Percentiles rank a stretch among this genome's conserved stretches.
These are phyloP conservation scores for Nestor notabilis DNA, from an alignment of 2,113 vertebrate species.

Conservation along the genomic window DNA sequence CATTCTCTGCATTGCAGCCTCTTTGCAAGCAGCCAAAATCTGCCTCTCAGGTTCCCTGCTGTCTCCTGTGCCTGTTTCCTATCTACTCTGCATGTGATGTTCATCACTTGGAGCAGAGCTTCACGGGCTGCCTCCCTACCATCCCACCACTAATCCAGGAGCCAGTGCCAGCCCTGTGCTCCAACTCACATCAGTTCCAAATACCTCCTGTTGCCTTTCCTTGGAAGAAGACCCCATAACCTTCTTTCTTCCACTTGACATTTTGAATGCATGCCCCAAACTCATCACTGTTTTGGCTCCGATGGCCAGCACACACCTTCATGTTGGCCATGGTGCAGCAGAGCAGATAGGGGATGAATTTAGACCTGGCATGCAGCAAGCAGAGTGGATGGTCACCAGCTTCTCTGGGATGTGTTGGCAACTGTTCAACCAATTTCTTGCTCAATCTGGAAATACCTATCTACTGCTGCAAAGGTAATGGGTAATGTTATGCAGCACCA, in stretches of 20 bases:
- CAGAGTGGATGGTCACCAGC: not conserved
- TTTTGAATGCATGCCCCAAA: accelerated
- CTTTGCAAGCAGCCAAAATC: not conserved
- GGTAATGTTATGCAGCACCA: not conserved
- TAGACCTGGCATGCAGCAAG: not conserved
- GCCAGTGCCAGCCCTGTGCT: not conserved
- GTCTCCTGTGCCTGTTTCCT: not conserved
- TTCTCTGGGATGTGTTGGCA: not conserved
- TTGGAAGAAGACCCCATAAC: not conserved
- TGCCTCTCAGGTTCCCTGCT: not conserved
- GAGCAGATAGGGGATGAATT: not conserved
- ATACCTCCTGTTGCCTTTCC: not conserved
- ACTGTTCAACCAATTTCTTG: not conserved
- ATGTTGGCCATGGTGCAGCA: not conserved
- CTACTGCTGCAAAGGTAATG: not conserved
- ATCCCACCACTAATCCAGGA: not conserved
- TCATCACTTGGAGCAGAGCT: not conserved
- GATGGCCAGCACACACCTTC: not conserved
- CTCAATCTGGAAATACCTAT: constrained; percentile 29
- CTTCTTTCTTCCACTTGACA: not conserved
- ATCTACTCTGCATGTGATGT: not conserved
- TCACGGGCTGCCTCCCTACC: accelerated
- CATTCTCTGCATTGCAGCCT: not conserved
- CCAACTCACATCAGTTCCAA: accelerated
- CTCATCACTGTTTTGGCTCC: not conserved